Evolutionary conservation across 1,140 invertebrate species (phyloP), one percentile per base, ranked within the genome.

Genomic region (Pentalonia nigronervosa): DNA sequence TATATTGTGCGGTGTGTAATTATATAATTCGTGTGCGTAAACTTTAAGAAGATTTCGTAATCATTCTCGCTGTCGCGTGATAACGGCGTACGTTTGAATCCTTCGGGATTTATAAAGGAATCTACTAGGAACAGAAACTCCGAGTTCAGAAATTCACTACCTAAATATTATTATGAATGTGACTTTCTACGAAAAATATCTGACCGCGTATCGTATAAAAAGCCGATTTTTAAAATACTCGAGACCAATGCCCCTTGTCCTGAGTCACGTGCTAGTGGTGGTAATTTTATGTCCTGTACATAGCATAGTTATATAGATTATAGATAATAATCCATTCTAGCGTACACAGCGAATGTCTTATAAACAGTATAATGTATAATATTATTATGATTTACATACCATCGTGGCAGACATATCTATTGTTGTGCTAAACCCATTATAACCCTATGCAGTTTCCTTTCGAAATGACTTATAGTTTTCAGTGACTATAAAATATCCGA

Each of bases 381-480:
- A 87, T 84, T 87, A 87, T 48, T 76, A 88, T 48, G 87, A 88
- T 88, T 88, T 88, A 88, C n/a, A 50, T 88, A 50, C 17, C 87
- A 34, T n/a, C 47, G 20, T n/a, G 11, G 48, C 20, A 53, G 86
- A 88, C n/a, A 34, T 48, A 50, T 50, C n/a, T 88, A 50, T 88
- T 50, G 87, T 50, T 50, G 47, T 50, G 21, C 47, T 87, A 34
- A 87, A 48, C 30, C 45, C 86, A 87, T 87, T 88, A 88, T 34
- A 88, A 21, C 23, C 41, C 30, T 48, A 20, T 45, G 21, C n/a
- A 88, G 47, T 23, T 88, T 88, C 87, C n/a, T 34, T 88, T 88
- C 34, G 87, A 88, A 50, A 88, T 88, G 87, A 88, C 47, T 50
- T 50, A 88, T 50, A 53, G 87, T 88, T 50, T 50, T 88, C 48